phyloP scores from a whole-genome alignment of 2,888 invertebrate genomes.

The Meandrusa payeni region DNA sequence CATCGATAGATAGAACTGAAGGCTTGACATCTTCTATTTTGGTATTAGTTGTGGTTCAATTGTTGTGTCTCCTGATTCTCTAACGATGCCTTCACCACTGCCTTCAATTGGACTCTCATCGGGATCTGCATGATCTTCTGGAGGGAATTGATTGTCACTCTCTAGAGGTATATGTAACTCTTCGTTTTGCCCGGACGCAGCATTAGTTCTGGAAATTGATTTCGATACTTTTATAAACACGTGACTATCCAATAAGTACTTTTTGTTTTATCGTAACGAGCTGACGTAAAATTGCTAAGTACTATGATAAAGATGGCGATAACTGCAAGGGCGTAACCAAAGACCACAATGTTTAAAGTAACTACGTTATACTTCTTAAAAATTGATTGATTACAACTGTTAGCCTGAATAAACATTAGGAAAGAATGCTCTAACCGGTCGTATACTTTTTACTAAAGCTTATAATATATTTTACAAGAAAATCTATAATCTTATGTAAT shows the following conservation, averaged over 20 bases:
- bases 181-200: slow-evolving; percentile 52
- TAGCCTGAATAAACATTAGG: no score
- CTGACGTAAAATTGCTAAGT: slow-evolving; percentile 65
- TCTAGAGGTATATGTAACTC: slow-evolving; percentile 61
- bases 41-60: slow-evolving; percentile 37
- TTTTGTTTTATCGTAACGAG: slow-evolving; percentile 55
- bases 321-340: slow-evolving; percentile 58
- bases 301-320: slow-evolving; percentile 65
- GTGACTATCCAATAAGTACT: slow-evolving; percentile 52
- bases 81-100: slow-evolving; percentile 50
- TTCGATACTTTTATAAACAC: slow-evolving; percentile 38
- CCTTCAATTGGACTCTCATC: slow-evolving; percentile 49
- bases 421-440: no score
- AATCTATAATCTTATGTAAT: no score
- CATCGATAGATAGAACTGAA: slow-evolving; percentile 5
- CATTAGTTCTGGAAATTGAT: slow-evolving; percentile 33
- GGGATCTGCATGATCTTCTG: slow-evolving; percentile 49
- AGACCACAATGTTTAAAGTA: slow-evolving; percentile 35
- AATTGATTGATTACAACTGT: neutral
- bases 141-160: slow-evolving; percentile 65
- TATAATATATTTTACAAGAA: no score
- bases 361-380: slow-evolving; percentile 26
- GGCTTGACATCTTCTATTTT: slow-evolving; percentile 48
- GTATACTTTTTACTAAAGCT: no score
- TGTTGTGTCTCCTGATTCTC: slow-evolving; percentile 42